A percentile compares a stretch with the other conserved stretches of the same genome.
These are phyloP conservation scores for Aegotheles bennettii DNA, from an alignment of 2,113 vertebrate species.

Conservation along the genomic window DNA sequence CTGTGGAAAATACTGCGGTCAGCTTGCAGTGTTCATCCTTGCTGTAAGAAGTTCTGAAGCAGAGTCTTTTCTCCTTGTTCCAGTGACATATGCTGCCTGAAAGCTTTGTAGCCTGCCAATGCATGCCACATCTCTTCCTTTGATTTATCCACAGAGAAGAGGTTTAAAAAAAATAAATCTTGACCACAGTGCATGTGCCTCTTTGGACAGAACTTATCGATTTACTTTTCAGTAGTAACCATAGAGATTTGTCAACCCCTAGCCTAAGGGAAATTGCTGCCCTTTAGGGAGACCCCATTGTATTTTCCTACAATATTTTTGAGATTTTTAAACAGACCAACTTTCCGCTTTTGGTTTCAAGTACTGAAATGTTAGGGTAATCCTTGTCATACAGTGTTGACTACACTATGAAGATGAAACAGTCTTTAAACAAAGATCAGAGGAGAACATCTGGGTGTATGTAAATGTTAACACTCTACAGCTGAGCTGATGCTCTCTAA, in stretches of 20 bases:
- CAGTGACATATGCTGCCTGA: neutral
- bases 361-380: neutral
- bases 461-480: neutral
- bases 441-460: neutral
- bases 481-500: neutral
- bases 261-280: neutral
- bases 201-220: neutral
- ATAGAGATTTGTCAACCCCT: neutral
- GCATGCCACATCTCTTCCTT: neutral
- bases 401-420: neutral
- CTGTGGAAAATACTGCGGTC: neutral
- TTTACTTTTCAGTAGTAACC: neutral
- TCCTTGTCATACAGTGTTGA: neutral
- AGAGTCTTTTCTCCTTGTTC: neutral
- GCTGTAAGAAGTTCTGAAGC: neutral
- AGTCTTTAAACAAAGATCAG: neutral
- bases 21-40: neutral
- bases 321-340: neutral
- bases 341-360: neutral
- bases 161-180: neutral
- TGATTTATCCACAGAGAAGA: neutral
- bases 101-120: neutral
- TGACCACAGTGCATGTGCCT: rapidly evolving
- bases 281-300: neutral
- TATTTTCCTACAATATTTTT: neutral